Conservation (phyloP, 2,888 invertebrate genomes). For the Cremastobaeus sp. region DNA sequence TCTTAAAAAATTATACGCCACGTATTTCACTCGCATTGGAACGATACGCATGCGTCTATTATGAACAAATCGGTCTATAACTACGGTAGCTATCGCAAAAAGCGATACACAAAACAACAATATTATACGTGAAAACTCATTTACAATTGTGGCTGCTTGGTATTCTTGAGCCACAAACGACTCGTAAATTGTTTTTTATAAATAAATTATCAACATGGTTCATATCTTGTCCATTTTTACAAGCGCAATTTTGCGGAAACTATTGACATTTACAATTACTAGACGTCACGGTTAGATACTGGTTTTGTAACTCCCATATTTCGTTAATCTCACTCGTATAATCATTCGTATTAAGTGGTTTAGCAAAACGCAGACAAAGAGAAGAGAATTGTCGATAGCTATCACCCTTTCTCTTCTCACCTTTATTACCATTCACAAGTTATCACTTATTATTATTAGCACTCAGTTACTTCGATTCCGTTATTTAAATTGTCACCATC, state of each 20-base stretch:
- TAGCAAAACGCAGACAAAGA: not conserved
- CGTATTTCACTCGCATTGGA: conserved; percentile 46
- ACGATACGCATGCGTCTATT: conserved; percentile 40
- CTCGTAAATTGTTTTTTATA: conserved; percentile 2
- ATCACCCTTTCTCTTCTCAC: too few species aligned
- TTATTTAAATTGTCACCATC: conserved; percentile 55
- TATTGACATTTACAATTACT: conserved; percentile 51
- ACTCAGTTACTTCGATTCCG: conserved; percentile 62
- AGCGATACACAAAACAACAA: conserved; percentile 47
- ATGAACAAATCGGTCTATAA: conserved; percentile 57
- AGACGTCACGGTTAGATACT: conserved; percentile 26
- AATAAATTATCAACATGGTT: not conserved
- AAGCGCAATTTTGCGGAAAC: conserved; percentile 38
- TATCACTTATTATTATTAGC: too few species aligned
- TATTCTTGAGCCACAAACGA: not conserved
- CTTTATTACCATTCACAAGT: too few species aligned
- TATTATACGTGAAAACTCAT: conserved; percentile 50
- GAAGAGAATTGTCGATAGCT: too few species aligned
- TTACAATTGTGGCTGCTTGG: conserved; percentile 41
- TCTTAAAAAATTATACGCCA: conserved; percentile 74
- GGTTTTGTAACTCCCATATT: conserved; percentile 1
- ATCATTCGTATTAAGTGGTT: not conserved
- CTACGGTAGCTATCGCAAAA: conserved; percentile 47
- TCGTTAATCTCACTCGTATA: conserved; percentile 17
- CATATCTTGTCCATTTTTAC: conserved; percentile 30